Conservation (phyloP, 2,797 vertebrate species). For the Anas capensis region DNA sequence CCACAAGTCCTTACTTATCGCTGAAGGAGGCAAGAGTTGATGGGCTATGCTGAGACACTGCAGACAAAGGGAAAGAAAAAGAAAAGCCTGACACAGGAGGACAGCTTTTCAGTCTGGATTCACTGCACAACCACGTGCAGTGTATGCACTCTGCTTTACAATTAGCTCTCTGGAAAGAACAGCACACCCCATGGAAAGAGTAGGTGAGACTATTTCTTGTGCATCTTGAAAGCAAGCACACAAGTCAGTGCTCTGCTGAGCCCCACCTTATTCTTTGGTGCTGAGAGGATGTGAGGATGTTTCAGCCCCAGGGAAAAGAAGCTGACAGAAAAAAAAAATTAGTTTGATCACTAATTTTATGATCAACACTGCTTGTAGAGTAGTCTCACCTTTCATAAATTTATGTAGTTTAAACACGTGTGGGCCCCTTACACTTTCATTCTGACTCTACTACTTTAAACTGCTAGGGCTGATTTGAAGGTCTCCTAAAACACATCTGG, state of each 20-base stretch:
- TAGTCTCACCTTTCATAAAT: not conserved
- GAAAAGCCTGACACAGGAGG: not conserved
- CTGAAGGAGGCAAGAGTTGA: not conserved
- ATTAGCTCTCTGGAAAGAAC: not conserved
- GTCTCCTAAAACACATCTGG: not conserved
- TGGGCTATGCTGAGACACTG: not conserved
- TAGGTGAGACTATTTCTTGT: not conserved
- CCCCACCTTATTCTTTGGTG: not conserved
- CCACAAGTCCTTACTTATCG: not conserved
- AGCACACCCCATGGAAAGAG: not conserved
- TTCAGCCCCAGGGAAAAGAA: not conserved
- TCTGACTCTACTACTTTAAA: not conserved
- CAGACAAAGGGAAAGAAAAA: not conserved
- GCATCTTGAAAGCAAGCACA: not conserved
- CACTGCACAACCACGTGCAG: not conserved
- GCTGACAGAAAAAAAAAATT: not conserved
- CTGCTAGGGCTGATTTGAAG: too few relatives aligned
- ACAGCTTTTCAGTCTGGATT: not conserved
- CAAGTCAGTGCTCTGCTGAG: not conserved
- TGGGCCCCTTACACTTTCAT: not conserved
- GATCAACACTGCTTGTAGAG: not conserved
- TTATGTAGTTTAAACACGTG: not conserved
- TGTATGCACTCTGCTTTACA: not conserved
- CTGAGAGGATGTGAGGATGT: not conserved
- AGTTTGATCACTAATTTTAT: not conserved